Conservation (phyloP, 1,140 invertebrate species). For the Archivesica marissinica region DNA sequence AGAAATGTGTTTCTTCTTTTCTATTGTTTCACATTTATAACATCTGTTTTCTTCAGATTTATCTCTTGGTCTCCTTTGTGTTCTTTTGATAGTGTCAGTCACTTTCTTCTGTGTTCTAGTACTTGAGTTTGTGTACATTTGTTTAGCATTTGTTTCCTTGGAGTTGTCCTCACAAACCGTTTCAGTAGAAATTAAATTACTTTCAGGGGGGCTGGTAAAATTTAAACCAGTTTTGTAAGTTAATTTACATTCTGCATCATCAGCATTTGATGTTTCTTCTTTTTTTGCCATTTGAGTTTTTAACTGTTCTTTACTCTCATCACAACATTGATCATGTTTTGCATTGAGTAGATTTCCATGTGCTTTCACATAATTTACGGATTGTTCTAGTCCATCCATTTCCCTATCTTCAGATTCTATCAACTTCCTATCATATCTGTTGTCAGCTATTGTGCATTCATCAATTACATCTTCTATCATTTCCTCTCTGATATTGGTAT, state of each 20-base stretch:
- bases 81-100: too few relatives aligned
- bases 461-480: neutral
- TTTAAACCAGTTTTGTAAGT: too few relatives aligned
- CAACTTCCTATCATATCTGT: neutral
- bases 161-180: too few relatives aligned
- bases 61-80: too few relatives aligned
- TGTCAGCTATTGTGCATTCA: neutral
- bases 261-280: neutral
- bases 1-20: too few relatives aligned
- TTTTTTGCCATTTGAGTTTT: neutral
- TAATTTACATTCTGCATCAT: too few relatives aligned
- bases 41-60: neutral
- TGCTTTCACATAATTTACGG: neutral
- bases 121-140: too few relatives aligned
- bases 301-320: neutral
- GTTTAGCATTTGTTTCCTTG: too few relatives aligned
- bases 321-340: neutral
- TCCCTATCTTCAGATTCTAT: neutral
- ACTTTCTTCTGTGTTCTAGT: too few relatives aligned
- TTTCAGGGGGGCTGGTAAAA: too few relatives aligned
- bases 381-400: neutral
- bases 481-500: neutral
- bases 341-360: neutral
- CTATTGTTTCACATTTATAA: neutral
- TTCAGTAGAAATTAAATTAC: too few relatives aligned